These are phyloP conservation scores for Cylindroiulus punctatus DNA, from an alignment of 2,888 invertebrate species.

Conservation along the genomic window DNA sequence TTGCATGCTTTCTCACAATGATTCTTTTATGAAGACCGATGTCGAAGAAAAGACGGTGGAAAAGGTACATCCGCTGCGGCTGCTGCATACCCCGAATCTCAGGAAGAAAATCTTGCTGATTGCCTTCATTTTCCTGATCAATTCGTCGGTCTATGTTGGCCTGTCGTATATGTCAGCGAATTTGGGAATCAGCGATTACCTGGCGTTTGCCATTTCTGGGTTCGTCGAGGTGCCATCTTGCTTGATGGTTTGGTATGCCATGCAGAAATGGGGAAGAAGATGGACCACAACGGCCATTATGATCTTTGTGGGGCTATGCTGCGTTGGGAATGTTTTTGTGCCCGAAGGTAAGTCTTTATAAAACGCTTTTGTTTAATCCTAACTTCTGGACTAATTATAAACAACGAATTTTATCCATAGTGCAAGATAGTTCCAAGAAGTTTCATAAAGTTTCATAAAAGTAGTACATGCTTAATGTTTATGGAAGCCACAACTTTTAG, in stretches of 20 bases:
- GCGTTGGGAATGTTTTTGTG: conserved; percentile 84
- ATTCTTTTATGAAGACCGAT: not conserved
- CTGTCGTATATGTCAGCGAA: conserved; percentile 76
- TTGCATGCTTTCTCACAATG: too few relatives aligned
- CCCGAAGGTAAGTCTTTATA: conserved; percentile 74
- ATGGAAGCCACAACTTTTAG: too few relatives aligned
- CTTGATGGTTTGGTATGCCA: conserved; percentile 85
- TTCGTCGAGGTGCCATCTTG: conserved; percentile 72
- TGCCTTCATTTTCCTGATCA: conserved; percentile 75
- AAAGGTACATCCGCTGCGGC: not conserved
- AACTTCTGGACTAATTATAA: too few relatives aligned
- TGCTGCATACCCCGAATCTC: conserved; percentile 85
- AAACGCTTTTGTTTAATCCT: too few relatives aligned
- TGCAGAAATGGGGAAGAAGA: conserved; percentile 82
- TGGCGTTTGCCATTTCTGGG: conserved; percentile 74
- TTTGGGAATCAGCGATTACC: conserved; percentile 75
- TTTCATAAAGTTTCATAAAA: too few relatives aligned
- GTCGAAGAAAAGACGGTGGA: conserved; percentile 33
- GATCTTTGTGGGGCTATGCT: conserved; percentile 85
- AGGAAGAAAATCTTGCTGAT: conserved; percentile 81
- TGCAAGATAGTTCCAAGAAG: too few relatives aligned
- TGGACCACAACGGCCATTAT: conserved; percentile 89
- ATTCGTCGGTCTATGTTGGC: conserved; percentile 77
- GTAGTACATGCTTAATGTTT: too few relatives aligned
- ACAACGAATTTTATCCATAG: too few relatives aligned